A percentile compares a stretch with the other conserved stretches of the same genome.
Conservation (phyloP, 2,888 invertebrate genomes). For the Drosophila putrida region DNA sequence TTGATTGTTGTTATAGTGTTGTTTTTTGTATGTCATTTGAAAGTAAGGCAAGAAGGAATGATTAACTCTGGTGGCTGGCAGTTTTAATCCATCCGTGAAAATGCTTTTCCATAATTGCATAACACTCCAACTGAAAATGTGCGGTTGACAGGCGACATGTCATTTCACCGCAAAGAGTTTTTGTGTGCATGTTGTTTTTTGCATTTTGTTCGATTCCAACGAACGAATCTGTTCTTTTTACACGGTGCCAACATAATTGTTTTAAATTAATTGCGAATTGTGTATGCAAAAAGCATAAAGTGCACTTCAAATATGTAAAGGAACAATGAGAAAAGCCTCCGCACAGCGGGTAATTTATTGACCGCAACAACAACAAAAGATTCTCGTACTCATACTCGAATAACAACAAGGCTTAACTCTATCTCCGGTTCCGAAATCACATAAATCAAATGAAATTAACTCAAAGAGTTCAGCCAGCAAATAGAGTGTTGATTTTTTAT, state of each 20-base stretch:
- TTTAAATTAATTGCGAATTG: conserved; percentile 79
- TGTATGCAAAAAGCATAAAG: conserved; percentile 76
- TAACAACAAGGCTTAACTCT: conserved; percentile 36
- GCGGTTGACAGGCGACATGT: conserved; percentile 80
- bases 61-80: conserved; percentile 31
- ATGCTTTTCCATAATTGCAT: conserved; percentile 64
- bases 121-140: conserved; percentile 68
- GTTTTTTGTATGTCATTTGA: background rate
- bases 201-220: conserved; percentile 21
- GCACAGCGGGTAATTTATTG: conserved; percentile 77
- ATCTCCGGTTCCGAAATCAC: conserved; percentile 31
- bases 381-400: conserved; percentile 28
- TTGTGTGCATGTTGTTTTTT: conserved; percentile 16
- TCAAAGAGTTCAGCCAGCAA: conserved; percentile 48
- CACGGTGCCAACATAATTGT: conserved; percentile 66
- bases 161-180: conserved; percentile 69
- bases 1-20: too few species aligned
- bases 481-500: conserved; percentile 64
- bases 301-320: conserved; percentile 75
- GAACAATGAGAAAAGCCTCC: conserved; percentile 63
- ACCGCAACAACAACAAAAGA: conserved; percentile 56
- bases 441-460: conserved; percentile 76
- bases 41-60: conserved; percentile 43
- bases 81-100: conserved; percentile 53
- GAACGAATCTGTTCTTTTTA: conserved; percentile 42